Percentiles rank a stretch among this genome's conserved stretches.
phyloP scores from a whole-genome alignment of 1,140 invertebrate genomes.

The Ceratosolen solmsi region DNA sequence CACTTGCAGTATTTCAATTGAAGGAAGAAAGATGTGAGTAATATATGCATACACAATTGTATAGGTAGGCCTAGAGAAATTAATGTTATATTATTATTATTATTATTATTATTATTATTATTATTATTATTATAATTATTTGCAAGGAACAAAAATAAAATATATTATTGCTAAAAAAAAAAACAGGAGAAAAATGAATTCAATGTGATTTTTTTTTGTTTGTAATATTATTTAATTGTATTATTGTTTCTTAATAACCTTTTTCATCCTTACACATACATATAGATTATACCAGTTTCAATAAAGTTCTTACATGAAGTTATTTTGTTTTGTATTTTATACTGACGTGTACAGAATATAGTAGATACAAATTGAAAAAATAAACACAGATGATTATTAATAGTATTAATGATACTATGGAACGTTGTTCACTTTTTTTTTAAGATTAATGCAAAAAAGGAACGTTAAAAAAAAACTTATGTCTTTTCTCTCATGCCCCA shows the following conservation, averaged over 20 bases:
- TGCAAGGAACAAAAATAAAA: constrained; percentile 14
- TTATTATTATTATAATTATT: constrained; percentile 32
- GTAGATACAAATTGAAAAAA: constrained; percentile 39
- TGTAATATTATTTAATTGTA: constrained; percentile 34
- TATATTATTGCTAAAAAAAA: constrained; percentile 24
- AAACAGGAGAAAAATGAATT: constrained; percentile 22
- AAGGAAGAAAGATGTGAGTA: constrained; percentile 24
- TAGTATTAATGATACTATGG: neutral
- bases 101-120: constrained; percentile 32
- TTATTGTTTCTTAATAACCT: constrained; percentile 28
- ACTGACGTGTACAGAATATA: constrained; percentile 36
- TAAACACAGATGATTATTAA: constrained; percentile 36
- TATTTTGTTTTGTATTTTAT: constrained; percentile 26
- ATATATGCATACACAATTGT: constrained; percentile 16
- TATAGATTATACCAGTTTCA: constrained; percentile 25
- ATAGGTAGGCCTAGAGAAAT: constrained; percentile 35
- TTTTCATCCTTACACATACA: constrained; percentile 34
- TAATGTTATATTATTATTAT: constrained; percentile 30
- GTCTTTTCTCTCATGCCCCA: neutral
- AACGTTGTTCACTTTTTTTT: constrained; percentile 9
- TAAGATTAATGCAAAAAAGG: constrained; percentile 7
- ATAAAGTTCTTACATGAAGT: constrained; percentile 21
- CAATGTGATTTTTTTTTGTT: constrained; percentile 35
- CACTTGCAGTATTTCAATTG: constrained; percentile 37
- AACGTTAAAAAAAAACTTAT: neutral